Conservation (phyloP, 2,113 vertebrate genomes). For the Natator depressus region DNA sequence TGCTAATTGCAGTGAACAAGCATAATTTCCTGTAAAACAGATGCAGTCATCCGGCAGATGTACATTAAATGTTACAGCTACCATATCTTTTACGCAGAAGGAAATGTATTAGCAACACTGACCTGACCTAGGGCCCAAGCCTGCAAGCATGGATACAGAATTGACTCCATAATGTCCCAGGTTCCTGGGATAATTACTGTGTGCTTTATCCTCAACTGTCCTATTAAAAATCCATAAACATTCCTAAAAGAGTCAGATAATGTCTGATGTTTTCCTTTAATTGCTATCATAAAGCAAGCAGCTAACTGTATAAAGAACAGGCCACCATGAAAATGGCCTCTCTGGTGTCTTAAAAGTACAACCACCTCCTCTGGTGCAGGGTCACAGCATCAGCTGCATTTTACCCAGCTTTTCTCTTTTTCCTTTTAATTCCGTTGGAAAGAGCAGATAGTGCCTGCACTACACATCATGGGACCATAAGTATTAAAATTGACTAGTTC, state of each 20-base stretch:
- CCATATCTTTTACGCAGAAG: conserved; percentile 20
- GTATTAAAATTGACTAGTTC: conserved; percentile 52
- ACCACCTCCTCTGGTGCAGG: not conserved
- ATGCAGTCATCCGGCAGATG: not conserved
- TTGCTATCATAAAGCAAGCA: conserved; percentile 48
- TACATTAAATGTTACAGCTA: not conserved
- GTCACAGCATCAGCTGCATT: not conserved
- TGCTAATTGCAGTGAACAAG: not conserved
- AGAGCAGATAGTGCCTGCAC: conserved; percentile 32
- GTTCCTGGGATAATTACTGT: not conserved
- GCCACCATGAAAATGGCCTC: not conserved
- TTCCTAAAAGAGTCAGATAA: conserved; percentile 61
- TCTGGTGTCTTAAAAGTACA: conserved; percentile 12
- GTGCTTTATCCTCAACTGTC: conserved; percentile 62
- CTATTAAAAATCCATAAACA: conserved; percentile 64
- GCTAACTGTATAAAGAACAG: not conserved
- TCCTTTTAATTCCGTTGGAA: conserved; percentile 20
- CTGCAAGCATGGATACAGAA: not conserved
- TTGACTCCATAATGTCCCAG: conserved; percentile 15
- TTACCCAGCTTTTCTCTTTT: not conserved
- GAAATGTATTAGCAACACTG: not conserved
- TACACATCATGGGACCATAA: not conserved
- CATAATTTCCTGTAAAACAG: not conserved
- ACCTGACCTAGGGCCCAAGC: conserved; percentile 47
- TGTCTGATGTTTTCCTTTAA: conserved; percentile 52